Evolutionary conservation across 2,113 vertebrate genomes (phyloP).

Genomic region (Budorcas taxicolor): DNA sequence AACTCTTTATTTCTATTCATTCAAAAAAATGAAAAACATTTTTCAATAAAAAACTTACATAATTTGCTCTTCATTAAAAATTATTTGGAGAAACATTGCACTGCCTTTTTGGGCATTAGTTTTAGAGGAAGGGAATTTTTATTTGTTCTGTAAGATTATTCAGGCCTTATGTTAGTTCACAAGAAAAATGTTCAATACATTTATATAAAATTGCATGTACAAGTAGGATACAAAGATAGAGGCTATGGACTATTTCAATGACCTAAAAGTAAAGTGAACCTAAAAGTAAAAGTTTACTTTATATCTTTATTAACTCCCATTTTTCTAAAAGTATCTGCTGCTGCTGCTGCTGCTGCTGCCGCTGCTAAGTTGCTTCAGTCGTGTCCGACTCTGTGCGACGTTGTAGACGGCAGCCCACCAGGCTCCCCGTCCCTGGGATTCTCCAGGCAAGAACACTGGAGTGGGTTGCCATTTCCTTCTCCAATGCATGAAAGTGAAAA

Average conservation of each 20-base stretch:
- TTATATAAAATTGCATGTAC: neutral
- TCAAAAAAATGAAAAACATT: conserved; percentile 42
- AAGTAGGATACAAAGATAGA: neutral
- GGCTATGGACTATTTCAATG: neutral
- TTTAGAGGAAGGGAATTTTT: conserved; percentile 28
- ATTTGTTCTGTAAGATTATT: conserved; percentile 33
- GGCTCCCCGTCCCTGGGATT: too few species aligned
- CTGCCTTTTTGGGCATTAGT: neutral
- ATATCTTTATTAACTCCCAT: neutral
- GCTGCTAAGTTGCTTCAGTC: too few species aligned
- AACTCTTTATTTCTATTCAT: neutral
- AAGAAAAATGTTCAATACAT: conserved; percentile 43
- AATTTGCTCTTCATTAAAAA: conserved; percentile 43
- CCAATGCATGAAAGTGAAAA: too few species aligned
- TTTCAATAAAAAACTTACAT: neutral
- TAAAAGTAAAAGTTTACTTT: neutral
- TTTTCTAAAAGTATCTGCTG: neutral
- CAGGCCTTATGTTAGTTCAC: neutral
- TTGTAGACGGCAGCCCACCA: too few species aligned
- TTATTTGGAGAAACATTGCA: neutral
- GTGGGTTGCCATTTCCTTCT: too few species aligned
- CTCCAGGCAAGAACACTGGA: too few species aligned
- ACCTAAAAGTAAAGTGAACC: neutral
- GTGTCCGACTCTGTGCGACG: too few species aligned
- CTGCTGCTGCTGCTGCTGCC: too few species aligned